phyloP scores from a whole-genome alignment of 2,888 invertebrate genomes.

The Monoplex corrugatus region DNA sequence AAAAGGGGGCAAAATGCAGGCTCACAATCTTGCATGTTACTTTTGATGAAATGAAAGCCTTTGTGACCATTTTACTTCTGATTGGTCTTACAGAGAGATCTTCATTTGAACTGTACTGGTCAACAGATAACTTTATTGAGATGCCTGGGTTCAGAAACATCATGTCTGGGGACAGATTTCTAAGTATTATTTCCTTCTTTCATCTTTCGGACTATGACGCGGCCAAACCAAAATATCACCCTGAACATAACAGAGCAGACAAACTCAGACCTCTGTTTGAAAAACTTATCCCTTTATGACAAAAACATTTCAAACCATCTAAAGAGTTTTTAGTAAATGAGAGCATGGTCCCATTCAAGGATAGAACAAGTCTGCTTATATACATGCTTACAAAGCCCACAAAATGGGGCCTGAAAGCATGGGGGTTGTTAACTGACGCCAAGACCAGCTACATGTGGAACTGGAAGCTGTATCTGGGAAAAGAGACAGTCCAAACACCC shows the following conservation, averaged over 20 bases:
- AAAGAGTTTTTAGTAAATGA: not conserved
- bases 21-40: not conserved
- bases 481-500: not conserved
- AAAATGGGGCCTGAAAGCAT: not conserved
- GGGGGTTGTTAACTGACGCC: not conserved
- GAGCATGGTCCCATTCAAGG: slow-evolving; percentile 15
- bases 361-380: not conserved
- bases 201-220: not conserved
- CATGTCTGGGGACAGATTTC: slow-evolving; percentile 4
- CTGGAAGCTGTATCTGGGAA: not conserved
- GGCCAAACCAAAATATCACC: not conserved
- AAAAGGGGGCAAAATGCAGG: not conserved
- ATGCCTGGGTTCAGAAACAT: not conserved
- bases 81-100: not conserved
- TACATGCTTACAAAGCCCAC: not conserved
- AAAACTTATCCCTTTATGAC: not conserved
- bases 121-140: not conserved
- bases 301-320: not conserved
- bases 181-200: not conserved
- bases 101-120: not conserved
- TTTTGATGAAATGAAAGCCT: slow-evolving; percentile 4
- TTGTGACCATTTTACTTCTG: not conserved
- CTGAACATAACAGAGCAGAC: no score
- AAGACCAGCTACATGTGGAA: not conserved
- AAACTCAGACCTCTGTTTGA: no score